These are phyloP conservation scores for Pristionchus maxplancki DNA, from an alignment of 2,888 invertebrate species.

Conservation along the genomic window DNA sequence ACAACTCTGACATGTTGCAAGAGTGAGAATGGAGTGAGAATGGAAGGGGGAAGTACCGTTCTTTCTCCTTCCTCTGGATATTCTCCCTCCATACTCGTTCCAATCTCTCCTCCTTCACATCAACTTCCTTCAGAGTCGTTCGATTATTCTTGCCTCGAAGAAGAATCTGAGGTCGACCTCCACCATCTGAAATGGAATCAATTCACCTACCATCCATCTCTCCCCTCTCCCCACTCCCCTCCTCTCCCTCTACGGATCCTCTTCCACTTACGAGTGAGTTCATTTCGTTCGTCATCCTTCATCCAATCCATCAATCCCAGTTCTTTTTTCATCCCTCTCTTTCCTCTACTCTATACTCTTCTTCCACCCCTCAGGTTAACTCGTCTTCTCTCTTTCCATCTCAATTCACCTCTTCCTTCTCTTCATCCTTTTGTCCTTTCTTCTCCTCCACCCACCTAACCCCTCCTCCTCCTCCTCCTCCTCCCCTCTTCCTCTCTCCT, in stretches of 20 bases:
- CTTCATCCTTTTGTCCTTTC: constrained; percentile 2
- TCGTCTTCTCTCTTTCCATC: background rate
- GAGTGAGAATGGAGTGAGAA: background rate
- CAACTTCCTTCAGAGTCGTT: constrained; percentile 60
- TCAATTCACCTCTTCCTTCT: background rate
- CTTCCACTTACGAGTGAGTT: constrained; percentile 20
- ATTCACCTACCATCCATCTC: too few species aligned
- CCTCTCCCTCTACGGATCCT: background rate
- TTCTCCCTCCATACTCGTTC: constrained; percentile 62
- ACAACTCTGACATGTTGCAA: background rate
- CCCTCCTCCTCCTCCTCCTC: background rate
- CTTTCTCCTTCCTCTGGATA: constrained; percentile 58
- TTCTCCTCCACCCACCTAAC: background rate
- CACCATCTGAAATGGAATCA: background rate
- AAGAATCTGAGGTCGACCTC: constrained; percentile 15
- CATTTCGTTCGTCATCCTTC: background rate
- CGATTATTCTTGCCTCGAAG: constrained; percentile 45
- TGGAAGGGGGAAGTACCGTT: constrained; percentile 49
- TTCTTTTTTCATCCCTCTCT: background rate
- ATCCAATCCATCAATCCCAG: constrained; percentile 6
- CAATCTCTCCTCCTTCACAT: constrained; percentile 60
- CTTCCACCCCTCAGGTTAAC: background rate
- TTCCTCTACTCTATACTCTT: background rate
- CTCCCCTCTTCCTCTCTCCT: background rate
- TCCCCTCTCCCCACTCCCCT: background rate